Evolutionary conservation across 2,113 vertebrate species (phyloP), one percentile per base, ranked within the genome.

Genomic region (Recurvirostra avosetta): DNA sequence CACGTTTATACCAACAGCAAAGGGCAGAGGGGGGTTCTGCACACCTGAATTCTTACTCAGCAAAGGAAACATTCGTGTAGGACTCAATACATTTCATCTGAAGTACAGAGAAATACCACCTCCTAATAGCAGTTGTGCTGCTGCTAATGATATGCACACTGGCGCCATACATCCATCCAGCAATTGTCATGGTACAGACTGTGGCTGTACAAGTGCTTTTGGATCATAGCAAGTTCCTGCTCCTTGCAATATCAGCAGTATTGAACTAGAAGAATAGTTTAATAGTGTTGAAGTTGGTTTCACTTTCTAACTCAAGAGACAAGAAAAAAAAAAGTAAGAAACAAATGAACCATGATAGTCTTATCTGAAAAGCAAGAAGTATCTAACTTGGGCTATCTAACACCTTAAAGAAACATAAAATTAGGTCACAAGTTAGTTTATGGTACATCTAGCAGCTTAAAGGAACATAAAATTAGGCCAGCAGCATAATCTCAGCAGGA

Each of bases 141-240:
- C 50, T 43, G 41, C 4, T 25, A 12, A 8, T 5, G 3, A 3
- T 13, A 6, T 1, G 0, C 4, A 5, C 30, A 0, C 45, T 4
- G 9, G n/a, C 11, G 5, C 49, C 62, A 2, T 23, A 61, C 61
- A 20, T 7, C 49, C 82, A 9, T 1, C 38, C 85, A 52, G 32
- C 32, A 5, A 1, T 23, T 4, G 6, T 2, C 38, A 1, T 4
- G 7, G 53, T 4, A 3, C 81, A 27, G 53, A 3, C 49, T 2
- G 18, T 1, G 76, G 70, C 58, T 32, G n/a, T 2, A 4, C 32
- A 4, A 41, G 30, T 22, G 67, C 62, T 63, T 29, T 4, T 21
- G 76, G 76, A 11, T n/a, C 40, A 2, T 0, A 11, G n/a, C 10
- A 34, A n/a, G 50, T 6, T 86, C 80, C 73, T 67, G 59, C 63